Percentiles rank a stretch among this genome's conserved stretches.
These are phyloP conservation scores for Noctilio leporinus DNA, from an alignment of 2,113 vertebrate genomes.

Conservation along the genomic window DNA sequence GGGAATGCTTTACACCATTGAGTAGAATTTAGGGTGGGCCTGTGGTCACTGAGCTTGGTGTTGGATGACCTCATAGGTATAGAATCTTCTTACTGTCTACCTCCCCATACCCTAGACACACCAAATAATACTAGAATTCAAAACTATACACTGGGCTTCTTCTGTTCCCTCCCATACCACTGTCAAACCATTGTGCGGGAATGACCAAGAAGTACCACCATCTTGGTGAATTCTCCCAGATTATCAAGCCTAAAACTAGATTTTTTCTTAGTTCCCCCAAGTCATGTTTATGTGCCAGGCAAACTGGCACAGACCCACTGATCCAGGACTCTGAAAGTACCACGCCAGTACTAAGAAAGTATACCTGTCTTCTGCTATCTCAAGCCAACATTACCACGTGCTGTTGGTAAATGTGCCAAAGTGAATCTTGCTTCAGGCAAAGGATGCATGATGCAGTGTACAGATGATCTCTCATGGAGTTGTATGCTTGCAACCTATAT, in stretches of 20 bases:
- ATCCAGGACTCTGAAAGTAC: not conserved
- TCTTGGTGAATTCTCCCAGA: not conserved
- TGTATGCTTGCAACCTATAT: not conserved
- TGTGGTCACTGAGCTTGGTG: too few relatives aligned
- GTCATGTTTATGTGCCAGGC: not conserved
- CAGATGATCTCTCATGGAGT: not conserved
- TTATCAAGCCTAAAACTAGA: not conserved
- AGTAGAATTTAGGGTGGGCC: not conserved
- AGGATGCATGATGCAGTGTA: not conserved
- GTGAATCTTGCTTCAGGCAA: not conserved
- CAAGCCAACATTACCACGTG: not conserved
- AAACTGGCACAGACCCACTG: not conserved
- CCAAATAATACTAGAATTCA: not conserved
- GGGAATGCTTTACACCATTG: not conserved
- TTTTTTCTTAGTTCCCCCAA: not conserved
- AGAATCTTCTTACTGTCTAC: not conserved
- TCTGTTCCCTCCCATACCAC: not conserved
- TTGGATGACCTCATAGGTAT: not conserved
- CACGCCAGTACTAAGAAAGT: not conserved
- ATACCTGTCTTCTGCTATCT: not conserved
- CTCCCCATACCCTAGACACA: not conserved
- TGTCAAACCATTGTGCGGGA: not conserved
- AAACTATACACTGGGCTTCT: not conserved
- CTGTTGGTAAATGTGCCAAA: not conserved
- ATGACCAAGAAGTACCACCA: not conserved